Evolutionary conservation across 1,140 invertebrate genomes (phyloP), one percentile per base, ranked within the genome.

Genomic region (Notospermus geniculatus): DNA sequence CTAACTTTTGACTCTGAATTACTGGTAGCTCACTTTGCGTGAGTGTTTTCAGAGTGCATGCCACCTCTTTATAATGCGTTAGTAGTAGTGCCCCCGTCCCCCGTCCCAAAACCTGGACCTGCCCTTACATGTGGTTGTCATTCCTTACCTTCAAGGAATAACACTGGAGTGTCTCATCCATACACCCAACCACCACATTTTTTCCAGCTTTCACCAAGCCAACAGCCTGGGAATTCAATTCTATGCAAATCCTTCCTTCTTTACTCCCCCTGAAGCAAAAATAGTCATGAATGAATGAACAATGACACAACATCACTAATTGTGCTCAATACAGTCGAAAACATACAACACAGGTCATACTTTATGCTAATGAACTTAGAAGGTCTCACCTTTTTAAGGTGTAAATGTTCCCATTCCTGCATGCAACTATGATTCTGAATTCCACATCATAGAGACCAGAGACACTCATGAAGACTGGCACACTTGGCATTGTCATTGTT

Each of bases 401-500:
- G 69, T 92, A 92, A 27, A 98, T 85, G 64, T 85, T 86, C 43
- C 92, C 91, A 80, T 96, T 92, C 69, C 93, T 85, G 69, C 85
- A 90, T 46, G 90, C 87, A 23, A 93, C 85, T 17, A 94, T 84
- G 53, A 97, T 87, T 71, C 88, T 85, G 73, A 90, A 97, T 73
- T 97, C 94, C 4, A 96, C 92, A 73, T 91, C 89, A 83, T 88
- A 97, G 11, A 94, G 83, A 22, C 95, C 95, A 54, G 86, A 86
- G 1, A 89, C 86, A 62, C 88, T 86, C 23, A 96, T 84, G 71
- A 90, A 86, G 54, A 88, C 88, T 2, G 91, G 90, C 1, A 86
- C 82, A 70, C 82, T 83, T 0, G 84, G 82, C 56, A 87, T 66
- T 39, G 77, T 77, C 73, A 85, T 80, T 83, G 81, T 83, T 27